phyloP scores from a whole-genome alignment of 2,113 vertebrate species.

The Triplophysa siluroides region DNA sequence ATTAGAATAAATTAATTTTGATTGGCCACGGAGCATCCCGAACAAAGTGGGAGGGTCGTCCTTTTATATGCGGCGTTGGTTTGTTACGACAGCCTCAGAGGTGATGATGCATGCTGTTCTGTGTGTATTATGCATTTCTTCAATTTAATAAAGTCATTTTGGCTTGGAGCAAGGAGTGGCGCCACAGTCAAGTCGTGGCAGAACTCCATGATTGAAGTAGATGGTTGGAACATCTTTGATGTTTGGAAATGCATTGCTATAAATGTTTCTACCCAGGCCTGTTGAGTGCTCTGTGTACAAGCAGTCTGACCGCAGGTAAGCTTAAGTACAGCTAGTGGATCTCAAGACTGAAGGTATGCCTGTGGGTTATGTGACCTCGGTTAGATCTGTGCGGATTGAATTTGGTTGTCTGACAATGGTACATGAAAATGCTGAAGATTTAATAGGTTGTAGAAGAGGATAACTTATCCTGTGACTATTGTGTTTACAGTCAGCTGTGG shows the following conservation, averaged over 20 bases:
- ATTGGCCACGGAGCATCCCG: conserved; percentile 73
- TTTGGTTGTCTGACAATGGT: neutral
- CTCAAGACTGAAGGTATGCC: neutral
- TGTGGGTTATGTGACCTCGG: neutral
- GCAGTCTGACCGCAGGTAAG: neutral
- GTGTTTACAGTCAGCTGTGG: neutral
- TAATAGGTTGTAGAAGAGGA: neutral
- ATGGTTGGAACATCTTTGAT: neutral
- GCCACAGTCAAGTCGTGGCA: conserved; percentile 2
- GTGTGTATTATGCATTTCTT: conserved; percentile 64
- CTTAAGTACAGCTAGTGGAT: neutral
- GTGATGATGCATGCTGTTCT: conserved; percentile 72
- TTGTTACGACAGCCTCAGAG: conserved; percentile 70
- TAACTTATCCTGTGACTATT: neutral
- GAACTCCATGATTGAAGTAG: conserved; percentile 22
- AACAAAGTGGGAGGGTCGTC: conserved; percentile 70
- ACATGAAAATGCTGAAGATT: neutral
- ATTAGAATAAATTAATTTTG: conserved; percentile 85
- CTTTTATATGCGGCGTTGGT: conserved; percentile 69
- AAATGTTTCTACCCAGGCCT: conserved; percentile 10
- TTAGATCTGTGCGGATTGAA: neutral
- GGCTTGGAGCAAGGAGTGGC: conserved; percentile 43
- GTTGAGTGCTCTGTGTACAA: neutral
- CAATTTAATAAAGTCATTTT: conserved; percentile 66
- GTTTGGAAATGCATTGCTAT: neutral